phyloP scores from a whole-genome alignment of 92 coral and sea anemone species.

The Desmophyllum pertusum region DNA sequence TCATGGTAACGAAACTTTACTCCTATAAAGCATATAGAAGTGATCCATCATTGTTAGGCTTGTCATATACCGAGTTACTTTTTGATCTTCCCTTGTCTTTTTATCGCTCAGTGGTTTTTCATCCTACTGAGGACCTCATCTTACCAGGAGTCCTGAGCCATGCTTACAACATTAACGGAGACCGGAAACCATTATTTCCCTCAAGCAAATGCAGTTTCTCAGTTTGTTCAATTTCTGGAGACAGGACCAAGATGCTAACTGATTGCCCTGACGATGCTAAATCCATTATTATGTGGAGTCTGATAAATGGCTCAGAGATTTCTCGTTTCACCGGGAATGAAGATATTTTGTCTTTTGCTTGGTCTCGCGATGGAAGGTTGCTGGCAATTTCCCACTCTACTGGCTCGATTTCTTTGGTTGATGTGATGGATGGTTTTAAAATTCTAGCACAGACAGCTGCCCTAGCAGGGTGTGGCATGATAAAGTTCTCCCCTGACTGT shows the following conservation, averaged over 20 bases:
- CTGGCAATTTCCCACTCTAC: constrained; percentile 32
- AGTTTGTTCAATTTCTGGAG: constrained; percentile 38
- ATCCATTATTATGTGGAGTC: constrained; percentile 38
- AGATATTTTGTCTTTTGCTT: constrained; percentile 24
- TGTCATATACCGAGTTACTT: too few relatives aligned
- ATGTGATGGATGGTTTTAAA: not conserved
- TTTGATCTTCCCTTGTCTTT: not conserved
- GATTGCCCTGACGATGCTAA: constrained; percentile 11
- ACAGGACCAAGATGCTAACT: constrained; percentile 29
- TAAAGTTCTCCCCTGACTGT: constrained; percentile 1
- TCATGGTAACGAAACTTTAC: not conserved
- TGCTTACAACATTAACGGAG: constrained; percentile 28
- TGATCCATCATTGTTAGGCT: too few relatives aligned
- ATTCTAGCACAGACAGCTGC: not conserved
- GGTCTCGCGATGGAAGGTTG: constrained; percentile 11
- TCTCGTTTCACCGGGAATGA: not conserved
- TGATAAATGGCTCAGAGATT: constrained; percentile 20
- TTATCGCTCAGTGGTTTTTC: constrained; percentile 38
- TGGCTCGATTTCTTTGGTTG: constrained; percentile 6
- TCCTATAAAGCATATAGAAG: not conserved
- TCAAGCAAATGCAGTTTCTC: constrained; percentile 15
- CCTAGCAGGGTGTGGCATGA: not conserved
- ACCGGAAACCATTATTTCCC: constrained; percentile 3
- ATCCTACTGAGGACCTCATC: constrained; percentile 14
- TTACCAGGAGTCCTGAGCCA: constrained; percentile 45